Base-by-base conservation (phyloP, 2,113 vertebrate species). In the Baryphthengus martii region DNA sequence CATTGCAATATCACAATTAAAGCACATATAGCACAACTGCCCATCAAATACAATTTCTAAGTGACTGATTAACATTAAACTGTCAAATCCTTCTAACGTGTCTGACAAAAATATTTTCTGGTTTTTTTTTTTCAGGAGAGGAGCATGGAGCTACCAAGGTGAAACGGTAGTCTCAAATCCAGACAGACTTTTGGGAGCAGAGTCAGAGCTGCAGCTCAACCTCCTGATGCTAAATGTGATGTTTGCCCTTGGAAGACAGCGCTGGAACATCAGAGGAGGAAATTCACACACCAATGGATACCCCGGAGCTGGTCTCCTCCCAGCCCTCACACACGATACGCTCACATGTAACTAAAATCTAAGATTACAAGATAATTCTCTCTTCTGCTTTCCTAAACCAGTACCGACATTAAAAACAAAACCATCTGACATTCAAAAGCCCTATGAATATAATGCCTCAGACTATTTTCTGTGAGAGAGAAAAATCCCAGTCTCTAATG, bases 401-500 rank as follows among this genome's bases (percentile, higher is more conserved):
- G 21, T 33, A 71, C 16, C 2, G 1, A 71, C 47, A 85, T 63
- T 80, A 72, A 72, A 92, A 11, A 17, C 39, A 63, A 68, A 40
- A 59, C 5, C 37, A 86, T 29, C 78, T 72, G 75, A 82, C 42
- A 86, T 59, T 33, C 25, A 24, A 79, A 88, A 50, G 6, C 5
- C 25, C 31, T 37, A 35, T 18, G 26, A 87, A 89, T 14, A 83
- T 67, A 90, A 79, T 37, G 49, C 13, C 33, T 63, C 2, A 3
- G 25, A 63, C 13, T 37, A 31, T 47, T 85, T 65, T 73, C 56
- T n/a, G 1, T 12, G 26, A 53, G 52, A 84, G 25, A 91, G 58
- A 94, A 91, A 96, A 90, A 92, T 42, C 35, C 68, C 63, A 50
- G 37, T 71, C 76, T 76, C 81, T 95, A 97, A 96, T 84, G 58